These are phyloP conservation scores for Caenorhabditis sp. DNA, from an alignment of 2,888 invertebrate genomes.

Conservation along the genomic window DNA sequence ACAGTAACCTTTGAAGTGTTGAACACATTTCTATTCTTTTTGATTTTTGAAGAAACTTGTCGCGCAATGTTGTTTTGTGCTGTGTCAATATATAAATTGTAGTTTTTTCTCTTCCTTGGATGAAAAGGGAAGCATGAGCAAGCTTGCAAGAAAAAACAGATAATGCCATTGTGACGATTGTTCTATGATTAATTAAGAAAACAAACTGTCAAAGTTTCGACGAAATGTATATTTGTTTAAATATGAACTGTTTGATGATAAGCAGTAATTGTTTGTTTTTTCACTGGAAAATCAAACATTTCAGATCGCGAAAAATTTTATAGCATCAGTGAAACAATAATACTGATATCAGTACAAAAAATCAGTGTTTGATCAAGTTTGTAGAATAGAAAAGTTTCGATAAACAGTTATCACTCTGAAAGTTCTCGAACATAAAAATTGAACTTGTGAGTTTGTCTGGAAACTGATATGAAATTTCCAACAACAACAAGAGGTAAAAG, in stretches of 20 bases:
- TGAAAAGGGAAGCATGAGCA: no score
- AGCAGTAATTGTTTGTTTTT: constrained; percentile 4
- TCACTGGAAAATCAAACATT: constrained; percentile 1
- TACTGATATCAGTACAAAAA: no score
- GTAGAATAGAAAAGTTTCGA: no score
- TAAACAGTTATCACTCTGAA: no score
- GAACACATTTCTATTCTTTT: neutral
- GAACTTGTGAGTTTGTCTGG: no score
- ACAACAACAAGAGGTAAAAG: no score
- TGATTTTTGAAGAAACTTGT: neutral
- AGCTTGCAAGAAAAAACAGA: neutral
- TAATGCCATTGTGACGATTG: neutral
- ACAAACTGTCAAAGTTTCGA: neutral
- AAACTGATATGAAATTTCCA: no score
- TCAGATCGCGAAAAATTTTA: neutral
- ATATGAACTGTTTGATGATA: neutral
- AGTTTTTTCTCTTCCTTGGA: neutral
- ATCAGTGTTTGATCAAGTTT: no score
- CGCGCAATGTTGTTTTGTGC: neutral
- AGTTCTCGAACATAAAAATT: no score
- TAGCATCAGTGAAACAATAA: no score
- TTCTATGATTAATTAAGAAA: neutral
- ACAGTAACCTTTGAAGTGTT: neutral
- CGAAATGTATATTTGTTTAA: neutral
- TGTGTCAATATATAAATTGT: neutral